These are phyloP conservation scores for Mactromeris polynyma DNA, from an alignment of 2,888 invertebrate species.

Conservation along the genomic window DNA sequence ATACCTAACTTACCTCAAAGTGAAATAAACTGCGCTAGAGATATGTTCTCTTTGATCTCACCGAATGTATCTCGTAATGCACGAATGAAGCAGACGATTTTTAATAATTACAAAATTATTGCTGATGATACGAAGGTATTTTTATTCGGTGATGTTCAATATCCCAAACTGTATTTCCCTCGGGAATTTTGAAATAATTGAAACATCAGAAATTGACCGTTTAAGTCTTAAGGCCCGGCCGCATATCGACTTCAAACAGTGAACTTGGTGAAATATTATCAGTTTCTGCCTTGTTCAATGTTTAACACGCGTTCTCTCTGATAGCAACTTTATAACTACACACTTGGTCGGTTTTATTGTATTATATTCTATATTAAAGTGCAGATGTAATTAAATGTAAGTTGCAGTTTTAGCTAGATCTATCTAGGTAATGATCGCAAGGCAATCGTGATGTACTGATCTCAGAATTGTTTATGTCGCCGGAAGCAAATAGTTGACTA, in stretches of 20 bases:
- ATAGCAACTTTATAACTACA: not conserved
- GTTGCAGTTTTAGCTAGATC: too few relatives aligned
- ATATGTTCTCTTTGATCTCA: slow-evolving; percentile 8
- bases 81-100: slow-evolving; percentile 22
- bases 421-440: too few relatives aligned
- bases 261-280: not conserved
- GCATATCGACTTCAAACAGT: not conserved
- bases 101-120: slow-evolving; percentile 21
- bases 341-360: not conserved
- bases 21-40: not conserved
- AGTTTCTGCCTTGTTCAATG: not conserved
- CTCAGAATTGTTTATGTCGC: too few relatives aligned
- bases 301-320: not conserved
- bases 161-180: not conserved
- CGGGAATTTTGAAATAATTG: not conserved
- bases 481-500: too few relatives aligned
- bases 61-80: slow-evolving; percentile 11
- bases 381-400: too few relatives aligned
- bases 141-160: not conserved
- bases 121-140: slow-evolving; percentile 4
- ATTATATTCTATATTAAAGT: too few relatives aligned
- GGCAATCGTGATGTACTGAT: too few relatives aligned
- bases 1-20: not conserved
- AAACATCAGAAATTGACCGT: not conserved
- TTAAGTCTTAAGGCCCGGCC: not conserved